Evolutionary conservation across 2,888 invertebrate species (phyloP), one percentile per base, ranked within the genome.

Genomic region (Rhimphoctona megacephalus): DNA sequence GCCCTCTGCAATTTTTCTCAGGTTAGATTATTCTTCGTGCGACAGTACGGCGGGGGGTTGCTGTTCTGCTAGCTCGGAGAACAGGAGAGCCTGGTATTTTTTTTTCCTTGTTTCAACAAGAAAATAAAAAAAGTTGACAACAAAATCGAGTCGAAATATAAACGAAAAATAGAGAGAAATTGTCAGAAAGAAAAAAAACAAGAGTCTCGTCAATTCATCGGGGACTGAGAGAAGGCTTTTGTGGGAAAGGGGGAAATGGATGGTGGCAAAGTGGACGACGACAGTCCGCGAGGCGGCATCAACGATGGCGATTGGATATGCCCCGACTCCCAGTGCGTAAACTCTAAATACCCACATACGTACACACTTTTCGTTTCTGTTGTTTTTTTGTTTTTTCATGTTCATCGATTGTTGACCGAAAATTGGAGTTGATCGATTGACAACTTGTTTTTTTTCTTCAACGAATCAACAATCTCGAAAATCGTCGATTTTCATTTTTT

Each of bases 281-380:
- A 94, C 46, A 91, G 86, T 80, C 76, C 86, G 67, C 91, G 91
- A 83, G 92, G 93, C 73, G 91, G 90, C 83, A 88, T 92, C 89
- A 94, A 94, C 88, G 94, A 94, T 87, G 94, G 94, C 77, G 94
- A 94, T 88, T 94, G 94, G 94, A 92, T 94, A 84, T 94, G 94
- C 86, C 91, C 92, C 46, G 94, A 94, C 88, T 91, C 93, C 66
- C 94, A 94, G 94, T 94, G 90, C 74, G 93, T 92, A 89, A 73
- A 70, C 54, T 33, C 61, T 74, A 73, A 49, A 80, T 43, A 30
- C 69, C 46, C 64, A 66, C 22, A 67, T n/a, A 54, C 25, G 81
- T 74, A 86, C 87, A n/a, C 64, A 49, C 78, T 79, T 80, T 54
- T 69, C 19, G 33, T 73, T 73, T 73, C 22, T 9, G 4, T 67